phyloP scores from a whole-genome alignment of 1,140 invertebrate genomes.

The Zaprionus tsacasi region DNA sequence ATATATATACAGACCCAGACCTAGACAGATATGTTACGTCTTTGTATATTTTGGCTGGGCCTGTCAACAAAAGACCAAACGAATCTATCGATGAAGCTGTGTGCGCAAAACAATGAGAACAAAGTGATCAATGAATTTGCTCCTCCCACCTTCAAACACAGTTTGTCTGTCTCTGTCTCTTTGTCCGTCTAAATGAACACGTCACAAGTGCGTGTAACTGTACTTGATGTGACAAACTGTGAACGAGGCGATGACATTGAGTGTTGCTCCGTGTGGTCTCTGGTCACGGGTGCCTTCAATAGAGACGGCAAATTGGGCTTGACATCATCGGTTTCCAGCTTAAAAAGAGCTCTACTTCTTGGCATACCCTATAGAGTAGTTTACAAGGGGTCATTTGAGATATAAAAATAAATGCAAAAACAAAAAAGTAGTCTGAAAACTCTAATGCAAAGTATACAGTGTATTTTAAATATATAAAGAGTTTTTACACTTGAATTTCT shows the following conservation, averaged over 20 bases:
- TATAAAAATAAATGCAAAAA: not conserved
- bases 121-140: conserved; percentile 67
- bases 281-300: conserved; percentile 35
- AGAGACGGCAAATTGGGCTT: conserved; percentile 45
- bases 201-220: conserved; percentile 53
- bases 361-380: conserved; percentile 23
- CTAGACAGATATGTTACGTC: not conserved
- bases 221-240: conserved; percentile 26
- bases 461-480: not conserved
- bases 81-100: conserved; percentile 44
- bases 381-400: not conserved
- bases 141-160: conserved; percentile 19
- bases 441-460: not conserved
- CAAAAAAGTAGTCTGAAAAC: not conserved
- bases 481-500: not conserved
- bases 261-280: conserved; percentile 14
- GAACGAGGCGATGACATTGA: conserved; percentile 38
- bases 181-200: conserved; percentile 39
- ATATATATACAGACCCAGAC: not conserved
- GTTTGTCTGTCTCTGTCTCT: conserved; percentile 11
- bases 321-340: conserved; percentile 47
- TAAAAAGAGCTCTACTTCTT: conserved; percentile 25
- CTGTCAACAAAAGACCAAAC: conserved; percentile 42
- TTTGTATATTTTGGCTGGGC: conserved; percentile 14
- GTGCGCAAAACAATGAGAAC: conserved; percentile 27